Evolutionary conservation across 2,113 vertebrate genomes (phyloP), one percentile per base, ranked within the genome.

Genomic region (Cyanoderma ruficeps): DNA sequence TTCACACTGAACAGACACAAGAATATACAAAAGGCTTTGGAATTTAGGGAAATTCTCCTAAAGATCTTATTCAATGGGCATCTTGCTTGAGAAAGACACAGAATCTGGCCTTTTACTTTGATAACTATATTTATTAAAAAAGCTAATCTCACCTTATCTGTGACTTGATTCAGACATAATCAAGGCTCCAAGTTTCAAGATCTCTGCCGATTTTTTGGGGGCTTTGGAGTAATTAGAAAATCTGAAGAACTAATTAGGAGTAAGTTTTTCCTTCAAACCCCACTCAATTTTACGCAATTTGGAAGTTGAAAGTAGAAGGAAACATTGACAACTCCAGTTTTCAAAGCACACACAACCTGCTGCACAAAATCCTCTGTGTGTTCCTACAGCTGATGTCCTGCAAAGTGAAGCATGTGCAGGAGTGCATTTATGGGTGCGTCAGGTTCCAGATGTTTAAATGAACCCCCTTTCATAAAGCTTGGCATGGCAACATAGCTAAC

Each of bases 361-460:
- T 68, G 68, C 92, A 78, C 76, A 87, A 79, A 94, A 53, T 47
- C 64, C 56, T 67, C 80, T 63, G 50, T 93, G 67, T 83, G 87
- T 24, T 93, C 76, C 76, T 21, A 67, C 52, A 80, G 56, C 39
- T 49, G 85, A 80, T 67, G 89, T 94, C 83, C 90, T 88, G 71
- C 71, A 50, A 96, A 78, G 71, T 2, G 37, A 92, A 92, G 68
- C 75, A n/a, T 50, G 79, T 70, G 70, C 28, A 76, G 71, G 63
- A 89, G 59, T 13, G 44, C 1, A 8, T 74, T 91, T 61, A 78
- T 30, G 64, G 82, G 71, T 71, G 52, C 4, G 2, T 63, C 63
- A 67, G 76, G 52, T 75, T 94, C 63, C 93, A 97, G 90, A 94
- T 90, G 92, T 94, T 93, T 78, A 90, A 95, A 94, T 52, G 85